Evolutionary conservation across 2,113 vertebrate genomes (phyloP).

Genomic region (Potamarius usumacintae): DNA sequence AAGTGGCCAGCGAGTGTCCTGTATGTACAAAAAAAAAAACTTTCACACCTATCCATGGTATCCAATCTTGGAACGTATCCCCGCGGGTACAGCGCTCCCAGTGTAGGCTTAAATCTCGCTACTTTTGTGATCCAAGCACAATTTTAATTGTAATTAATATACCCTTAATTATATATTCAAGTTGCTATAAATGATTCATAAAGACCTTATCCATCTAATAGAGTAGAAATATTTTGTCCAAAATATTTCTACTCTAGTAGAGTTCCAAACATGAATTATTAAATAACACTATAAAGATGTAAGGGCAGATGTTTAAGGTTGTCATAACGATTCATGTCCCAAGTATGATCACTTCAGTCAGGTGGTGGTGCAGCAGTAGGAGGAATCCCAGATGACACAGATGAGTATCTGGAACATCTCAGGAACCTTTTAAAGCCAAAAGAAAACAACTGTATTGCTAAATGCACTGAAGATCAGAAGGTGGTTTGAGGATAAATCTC

Average conservation of each 20-base stretch:
- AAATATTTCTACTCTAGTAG: no score
- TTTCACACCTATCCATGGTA: no score
- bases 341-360: background rate
- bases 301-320: background rate
- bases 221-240: no score
- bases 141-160: no score
- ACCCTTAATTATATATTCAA: background rate
- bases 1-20: no score
- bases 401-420: background rate
- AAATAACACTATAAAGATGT: background rate
- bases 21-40: no score
- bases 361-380: background rate
- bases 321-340: background rate
- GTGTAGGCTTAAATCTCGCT: no score
- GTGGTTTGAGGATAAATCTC: background rate
- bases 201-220: background rate
- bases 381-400: background rate
- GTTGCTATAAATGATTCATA: no score
- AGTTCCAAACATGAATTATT: background rate
- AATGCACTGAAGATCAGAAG: background rate
- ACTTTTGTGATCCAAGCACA: no score
- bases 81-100: no score
- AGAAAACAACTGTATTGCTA: background rate
- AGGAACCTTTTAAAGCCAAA: background rate
- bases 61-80: no score